phyloP scores from a whole-genome alignment of 2,113 vertebrate species.

The mouse (Mus musculus) region DNA sequence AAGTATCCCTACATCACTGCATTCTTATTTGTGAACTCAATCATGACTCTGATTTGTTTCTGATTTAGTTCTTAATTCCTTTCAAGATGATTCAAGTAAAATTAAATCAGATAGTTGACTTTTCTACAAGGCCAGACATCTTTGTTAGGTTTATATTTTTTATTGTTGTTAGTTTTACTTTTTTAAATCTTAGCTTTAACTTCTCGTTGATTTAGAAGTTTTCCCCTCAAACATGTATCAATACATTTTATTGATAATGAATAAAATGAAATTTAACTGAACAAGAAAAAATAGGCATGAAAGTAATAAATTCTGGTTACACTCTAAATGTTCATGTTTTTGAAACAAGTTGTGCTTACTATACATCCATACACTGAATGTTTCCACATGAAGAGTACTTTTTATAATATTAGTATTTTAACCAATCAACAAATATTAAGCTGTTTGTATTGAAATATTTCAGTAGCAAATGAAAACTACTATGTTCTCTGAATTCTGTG shows the following conservation, averaged over 20 bases:
- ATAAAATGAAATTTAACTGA: not conserved
- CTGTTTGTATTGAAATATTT: slow-evolving; percentile 8
- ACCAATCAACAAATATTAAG: slow-evolving; percentile 36
- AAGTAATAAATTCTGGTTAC: not conserved
- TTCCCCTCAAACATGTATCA: not conserved
- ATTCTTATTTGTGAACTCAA: not conserved
- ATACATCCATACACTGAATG: not conserved
- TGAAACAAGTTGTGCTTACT: slow-evolving; percentile 40
- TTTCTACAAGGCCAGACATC: not conserved
- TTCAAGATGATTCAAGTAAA: not conserved
- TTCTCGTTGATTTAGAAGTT: not conserved
- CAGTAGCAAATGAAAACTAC: not conserved
- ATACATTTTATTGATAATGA: not conserved
- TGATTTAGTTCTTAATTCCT: not conserved
- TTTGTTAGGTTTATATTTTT: not conserved
- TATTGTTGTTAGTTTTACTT: not conserved
- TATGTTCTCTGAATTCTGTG: not conserved
- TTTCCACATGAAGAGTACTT: not conserved
- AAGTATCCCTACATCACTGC: not conserved
- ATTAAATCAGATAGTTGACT: not conserved
- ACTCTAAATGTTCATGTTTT: not conserved
- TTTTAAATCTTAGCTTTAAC: not conserved
- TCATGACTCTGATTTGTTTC: not conserved
- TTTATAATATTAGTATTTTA: slow-evolving; percentile 9
- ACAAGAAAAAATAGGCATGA: not conserved